Conservation (phyloP, 2,113 vertebrate genomes). For the Sylvilagus bachmani region DNA sequence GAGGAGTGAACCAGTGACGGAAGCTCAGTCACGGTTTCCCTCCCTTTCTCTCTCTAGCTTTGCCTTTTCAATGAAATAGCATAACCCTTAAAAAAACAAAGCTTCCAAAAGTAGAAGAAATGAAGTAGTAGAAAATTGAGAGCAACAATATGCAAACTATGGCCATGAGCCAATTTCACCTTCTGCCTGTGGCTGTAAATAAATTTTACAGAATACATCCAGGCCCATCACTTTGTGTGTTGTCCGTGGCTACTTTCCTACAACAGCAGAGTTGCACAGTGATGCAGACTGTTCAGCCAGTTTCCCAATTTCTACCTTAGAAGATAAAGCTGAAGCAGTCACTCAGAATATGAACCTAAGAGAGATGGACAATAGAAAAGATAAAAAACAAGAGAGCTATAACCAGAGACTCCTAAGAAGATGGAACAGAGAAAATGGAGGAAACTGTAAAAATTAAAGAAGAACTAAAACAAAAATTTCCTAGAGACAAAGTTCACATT, state of each 20-base stretch:
- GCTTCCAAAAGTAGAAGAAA: not conserved
- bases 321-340: not conserved
- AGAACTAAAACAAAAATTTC: not conserved
- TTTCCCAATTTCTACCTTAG: not conserved
- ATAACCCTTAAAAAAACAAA: not conserved
- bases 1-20: no score
- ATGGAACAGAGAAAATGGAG: not conserved
- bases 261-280: not conserved
- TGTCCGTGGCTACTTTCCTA: not conserved
- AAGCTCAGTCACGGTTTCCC: no score
- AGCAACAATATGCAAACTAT: not conserved
- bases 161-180: not conserved
- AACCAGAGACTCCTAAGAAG: not conserved
- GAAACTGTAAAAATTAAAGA: conserved; percentile 29
- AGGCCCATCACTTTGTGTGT: not conserved
- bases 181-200: not conserved
- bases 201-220: not conserved
- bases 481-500: not conserved
- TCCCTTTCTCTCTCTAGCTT: no score
- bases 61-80: no score
- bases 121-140: not conserved
- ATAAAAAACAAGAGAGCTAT: not conserved
- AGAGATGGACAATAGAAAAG: not conserved
- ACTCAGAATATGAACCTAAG: not conserved
- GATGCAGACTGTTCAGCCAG: not conserved